These are phyloP conservation scores for Formica selysi DNA, from an alignment of 1,140 invertebrate species.

Conservation along the genomic window DNA sequence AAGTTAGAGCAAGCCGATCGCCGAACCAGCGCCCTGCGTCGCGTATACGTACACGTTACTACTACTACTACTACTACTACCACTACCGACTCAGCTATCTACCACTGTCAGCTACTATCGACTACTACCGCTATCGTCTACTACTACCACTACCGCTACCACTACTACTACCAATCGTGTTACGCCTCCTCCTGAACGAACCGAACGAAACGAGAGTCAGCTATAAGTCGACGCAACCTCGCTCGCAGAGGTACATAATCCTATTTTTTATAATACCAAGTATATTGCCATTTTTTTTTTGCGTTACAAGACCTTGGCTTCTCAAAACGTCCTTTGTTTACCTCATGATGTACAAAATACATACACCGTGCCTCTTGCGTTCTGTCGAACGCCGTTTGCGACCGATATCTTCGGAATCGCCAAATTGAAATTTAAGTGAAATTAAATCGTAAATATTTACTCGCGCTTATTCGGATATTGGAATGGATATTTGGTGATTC, in stretches of 20 bases:
- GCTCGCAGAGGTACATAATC: slow-evolving; percentile 82
- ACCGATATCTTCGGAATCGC: slow-evolving; percentile 1
- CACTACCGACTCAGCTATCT: slow-evolving; percentile 83
- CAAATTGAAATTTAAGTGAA: background rate
- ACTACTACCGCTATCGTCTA: slow-evolving; percentile 81
- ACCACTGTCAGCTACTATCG: slow-evolving; percentile 84
- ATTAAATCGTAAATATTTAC: background rate
- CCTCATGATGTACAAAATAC: slow-evolving; percentile 26
- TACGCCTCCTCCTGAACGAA: slow-evolving; percentile 85
- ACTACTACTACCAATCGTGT: slow-evolving; percentile 83
- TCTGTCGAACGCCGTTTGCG: background rate
- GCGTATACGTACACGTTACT: slow-evolving; percentile 85
- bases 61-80: slow-evolving; percentile 75
- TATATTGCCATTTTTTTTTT: slow-evolving; percentile 73
- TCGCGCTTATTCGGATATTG: background rate
- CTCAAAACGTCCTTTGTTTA: slow-evolving; percentile 48
- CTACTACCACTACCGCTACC: slow-evolving; percentile 77
- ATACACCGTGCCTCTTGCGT: slow-evolving; percentile 40
- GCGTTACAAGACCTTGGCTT: slow-evolving; percentile 62
- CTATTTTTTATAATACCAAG: slow-evolving; percentile 71
- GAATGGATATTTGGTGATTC: background rate
- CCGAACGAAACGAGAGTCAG: slow-evolving; percentile 82
- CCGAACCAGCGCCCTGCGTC: slow-evolving; percentile 85
- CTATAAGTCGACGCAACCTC: slow-evolving; percentile 84
- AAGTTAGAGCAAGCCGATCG: slow-evolving; percentile 86